Evolutionary conservation across 30 jellyfish, hydroid and myxozoan species (phyloP).

Genomic region (Hydractinia echinata): DNA sequence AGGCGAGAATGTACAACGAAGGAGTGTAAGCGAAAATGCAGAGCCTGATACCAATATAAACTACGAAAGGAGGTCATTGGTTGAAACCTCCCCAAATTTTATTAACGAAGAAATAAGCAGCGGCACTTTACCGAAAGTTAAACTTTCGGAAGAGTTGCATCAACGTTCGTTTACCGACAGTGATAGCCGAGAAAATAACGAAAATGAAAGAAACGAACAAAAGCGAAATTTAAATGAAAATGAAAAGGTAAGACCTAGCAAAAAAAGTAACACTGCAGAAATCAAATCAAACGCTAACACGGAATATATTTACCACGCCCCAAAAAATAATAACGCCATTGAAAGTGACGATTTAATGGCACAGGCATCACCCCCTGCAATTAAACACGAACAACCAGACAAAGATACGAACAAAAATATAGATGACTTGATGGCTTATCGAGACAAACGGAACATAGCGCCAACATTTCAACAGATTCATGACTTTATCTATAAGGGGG

Average conservation of each 20-base stretch:
- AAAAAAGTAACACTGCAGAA: too few relatives aligned
- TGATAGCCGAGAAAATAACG: too few relatives aligned
- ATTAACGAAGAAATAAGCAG: too few relatives aligned
- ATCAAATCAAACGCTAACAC: too few relatives aligned
- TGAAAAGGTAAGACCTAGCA: too few relatives aligned
- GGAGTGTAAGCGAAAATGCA: conserved; percentile 46
- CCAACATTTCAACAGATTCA: conserved; percentile 9
- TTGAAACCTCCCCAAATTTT: too few relatives aligned
- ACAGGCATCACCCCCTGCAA: not conserved
- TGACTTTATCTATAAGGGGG: not conserved
- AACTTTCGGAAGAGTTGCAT: too few relatives aligned
- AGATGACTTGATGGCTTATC: conserved; percentile 11
- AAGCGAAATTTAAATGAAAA: too few relatives aligned
- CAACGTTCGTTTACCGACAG: too few relatives aligned
- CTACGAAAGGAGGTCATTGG: not conserved
- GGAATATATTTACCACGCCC: not conserved
- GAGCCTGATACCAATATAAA: not conserved
- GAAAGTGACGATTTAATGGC: not conserved
- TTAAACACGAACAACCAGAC: not conserved
- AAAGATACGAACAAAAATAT: not conserved
- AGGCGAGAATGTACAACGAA: conserved; percentile 31
- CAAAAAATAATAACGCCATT: not conserved
- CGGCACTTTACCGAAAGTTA: too few relatives aligned
- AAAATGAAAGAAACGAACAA: too few relatives aligned
- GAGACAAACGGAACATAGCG: conserved; percentile 5